Conservation (phyloP, 1,140 invertebrate species). For the Papilio machaon region DNA sequence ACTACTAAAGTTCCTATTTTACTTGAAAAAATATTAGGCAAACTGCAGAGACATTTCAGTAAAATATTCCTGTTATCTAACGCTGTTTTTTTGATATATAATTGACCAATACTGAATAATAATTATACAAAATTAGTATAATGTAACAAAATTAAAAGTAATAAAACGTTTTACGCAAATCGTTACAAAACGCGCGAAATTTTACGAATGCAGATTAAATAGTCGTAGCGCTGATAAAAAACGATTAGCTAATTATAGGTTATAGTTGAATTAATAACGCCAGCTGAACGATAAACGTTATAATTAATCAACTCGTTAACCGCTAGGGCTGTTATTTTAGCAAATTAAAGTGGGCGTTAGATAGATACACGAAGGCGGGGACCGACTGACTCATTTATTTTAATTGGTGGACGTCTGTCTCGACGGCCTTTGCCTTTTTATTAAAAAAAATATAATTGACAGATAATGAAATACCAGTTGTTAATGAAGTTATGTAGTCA, state of each 20-base stretch:
- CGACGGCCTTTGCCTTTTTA: not conserved
- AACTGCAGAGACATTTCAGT: too few relatives aligned
- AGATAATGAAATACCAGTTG: not conserved
- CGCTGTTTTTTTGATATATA: not conserved
- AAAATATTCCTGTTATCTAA: too few relatives aligned
- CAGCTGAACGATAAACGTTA: conserved; percentile 27
- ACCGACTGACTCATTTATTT: conserved; percentile 27
- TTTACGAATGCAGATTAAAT: conserved; percentile 17
- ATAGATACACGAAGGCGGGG: conserved; percentile 27
- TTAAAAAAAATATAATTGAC: not conserved
- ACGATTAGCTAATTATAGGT: conserved; percentile 34
- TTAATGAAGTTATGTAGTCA: not conserved
- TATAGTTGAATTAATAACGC: conserved; percentile 29
- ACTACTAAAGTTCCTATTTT: too few relatives aligned
- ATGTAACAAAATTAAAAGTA: not conserved
- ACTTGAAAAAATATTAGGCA: too few relatives aligned
- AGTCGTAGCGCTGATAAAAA: conserved; percentile 23
- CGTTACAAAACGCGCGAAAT: conserved; percentile 11
- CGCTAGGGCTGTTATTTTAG: conserved; percentile 33
- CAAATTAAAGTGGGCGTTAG: conserved; percentile 25
- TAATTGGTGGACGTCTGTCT: conserved; percentile 31
- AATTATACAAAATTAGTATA: not conserved
- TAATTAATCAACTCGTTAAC: conserved; percentile 36
- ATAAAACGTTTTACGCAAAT: not conserved
- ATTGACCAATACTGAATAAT: not conserved